Evolutionary conservation across 2,797 vertebrate species (phyloP), one percentile per base, ranked within the genome.

Genomic region (Sternotherus odoratus): DNA sequence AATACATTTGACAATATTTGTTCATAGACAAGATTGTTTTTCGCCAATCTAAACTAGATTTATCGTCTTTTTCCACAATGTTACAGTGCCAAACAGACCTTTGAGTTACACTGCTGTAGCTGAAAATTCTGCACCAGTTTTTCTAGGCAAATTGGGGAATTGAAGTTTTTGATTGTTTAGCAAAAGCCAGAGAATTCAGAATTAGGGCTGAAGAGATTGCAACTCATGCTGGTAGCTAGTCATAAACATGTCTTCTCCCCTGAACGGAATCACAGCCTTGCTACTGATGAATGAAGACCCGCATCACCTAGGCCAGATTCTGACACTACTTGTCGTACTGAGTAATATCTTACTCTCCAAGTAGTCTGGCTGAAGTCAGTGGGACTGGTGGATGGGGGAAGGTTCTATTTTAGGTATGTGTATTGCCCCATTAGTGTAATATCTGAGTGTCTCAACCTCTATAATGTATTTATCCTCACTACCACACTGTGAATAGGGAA

Each of bases 11-110:
- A 96, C 89, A 77, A 95, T 93, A 90, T 93, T 97, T 90, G 95
- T 97, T 97, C 92, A 91, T 93, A 96, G 92, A 93, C 93, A 95
- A 94, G 90, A 96, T 96, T 96, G 66, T 93, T 50, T 97, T 95
- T 95, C 96, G 91, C 95, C 97, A 94, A 96, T 96, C 94, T 96
- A 95, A 96, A 87, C 91, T 66, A 75, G 87, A 85, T 94, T 97
- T 97, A 93, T 95, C 94, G 69, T 46, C 91, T 88, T 94, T 92
- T 72, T 94, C 86, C 72, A 26, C 92, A 96, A 93, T 78, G 66
- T 97, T 96, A 80, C 97, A 93, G 98, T 98, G 98, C 98, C 98
- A 98, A 98, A 98, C 93, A 82, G 95, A 93, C 84, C 82, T 96
- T 93, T 97, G 92, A 96, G 72, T 97, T 97, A 95, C 0, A 86